phyloP scores from a whole-genome alignment of 2,797 vertebrate species.

The Bucorvus abyssinicus region DNA sequence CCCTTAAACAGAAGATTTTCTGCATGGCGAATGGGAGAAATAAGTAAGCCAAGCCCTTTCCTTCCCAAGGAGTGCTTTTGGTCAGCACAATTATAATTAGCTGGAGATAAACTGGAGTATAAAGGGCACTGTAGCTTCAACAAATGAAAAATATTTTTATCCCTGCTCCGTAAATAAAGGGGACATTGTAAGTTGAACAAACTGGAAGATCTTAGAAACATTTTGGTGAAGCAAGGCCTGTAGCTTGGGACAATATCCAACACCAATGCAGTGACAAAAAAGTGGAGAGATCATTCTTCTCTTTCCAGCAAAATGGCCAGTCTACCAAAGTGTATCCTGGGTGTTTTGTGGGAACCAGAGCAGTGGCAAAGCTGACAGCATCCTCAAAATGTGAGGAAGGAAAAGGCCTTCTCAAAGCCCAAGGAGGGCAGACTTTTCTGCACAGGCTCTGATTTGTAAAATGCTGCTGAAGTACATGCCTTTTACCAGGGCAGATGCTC shows the following conservation, averaged over 20 bases:
- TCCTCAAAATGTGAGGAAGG: neutral
- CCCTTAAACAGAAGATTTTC: neutral
- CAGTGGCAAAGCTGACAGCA: neutral
- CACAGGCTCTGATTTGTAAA: neutral
- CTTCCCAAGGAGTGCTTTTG: neutral
- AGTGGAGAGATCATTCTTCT: accelerated
- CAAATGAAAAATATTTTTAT: neutral
- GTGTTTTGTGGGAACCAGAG: neutral
- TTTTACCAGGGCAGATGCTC: neutral
- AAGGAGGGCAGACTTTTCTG: neutral
- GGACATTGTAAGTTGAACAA: neutral
- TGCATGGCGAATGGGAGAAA: neutral
- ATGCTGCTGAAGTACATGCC: neutral
- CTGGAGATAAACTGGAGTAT: neutral
- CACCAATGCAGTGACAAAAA: neutral
- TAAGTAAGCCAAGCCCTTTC: neutral
- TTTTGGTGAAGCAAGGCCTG: neutral
- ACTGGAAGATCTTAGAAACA: neutral
- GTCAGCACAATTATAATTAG: neutral
- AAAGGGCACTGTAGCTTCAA: neutral
- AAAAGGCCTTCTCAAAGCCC: neutral
- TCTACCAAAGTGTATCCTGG: neutral
- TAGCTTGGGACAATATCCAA: neutral
- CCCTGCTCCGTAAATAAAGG: neutral
- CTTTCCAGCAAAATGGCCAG: neutral